Evolutionary conservation across 1,140 invertebrate genomes (phyloP).

Genomic region (Lysiphlebus fabarum): DNA sequence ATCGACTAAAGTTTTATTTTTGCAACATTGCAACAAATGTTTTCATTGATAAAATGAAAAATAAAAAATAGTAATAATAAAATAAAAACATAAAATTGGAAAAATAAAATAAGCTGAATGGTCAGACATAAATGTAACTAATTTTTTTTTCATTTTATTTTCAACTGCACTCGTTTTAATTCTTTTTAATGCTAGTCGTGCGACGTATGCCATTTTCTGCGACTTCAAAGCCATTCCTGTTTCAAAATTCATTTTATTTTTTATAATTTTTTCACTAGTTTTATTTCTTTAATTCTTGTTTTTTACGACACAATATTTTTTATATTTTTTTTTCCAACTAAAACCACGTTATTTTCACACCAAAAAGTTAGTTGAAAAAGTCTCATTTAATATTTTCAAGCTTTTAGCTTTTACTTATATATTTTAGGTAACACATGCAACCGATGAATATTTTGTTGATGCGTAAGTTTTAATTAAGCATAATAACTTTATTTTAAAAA

Average conservation of each 20-base stretch:
- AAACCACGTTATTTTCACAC: background rate
- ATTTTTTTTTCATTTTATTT: background rate
- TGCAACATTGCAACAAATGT: no score
- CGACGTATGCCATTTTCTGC: no score
- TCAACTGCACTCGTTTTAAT: slow-evolving; percentile 4
- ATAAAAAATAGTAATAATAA: no score
- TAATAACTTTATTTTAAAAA: slow-evolving; percentile 19
- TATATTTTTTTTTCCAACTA: background rate
- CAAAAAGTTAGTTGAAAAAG: slow-evolving; percentile 14
- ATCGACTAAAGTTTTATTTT: no score
- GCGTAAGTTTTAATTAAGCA: slow-evolving; percentile 22
- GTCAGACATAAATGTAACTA: background rate
- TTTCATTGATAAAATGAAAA: no score
- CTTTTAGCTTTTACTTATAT: background rate
- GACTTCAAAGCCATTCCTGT: background rate
- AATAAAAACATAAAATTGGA: no score
- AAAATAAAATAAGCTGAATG: no score
- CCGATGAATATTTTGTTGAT: slow-evolving; percentile 20
- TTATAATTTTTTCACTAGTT: background rate
- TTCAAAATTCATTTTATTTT: slow-evolving; percentile 5
- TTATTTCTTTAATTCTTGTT: slow-evolving; percentile 1
- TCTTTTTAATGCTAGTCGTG: slow-evolving; percentile 9
- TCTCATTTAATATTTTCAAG: slow-evolving; percentile 13
- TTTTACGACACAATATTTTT: background rate
- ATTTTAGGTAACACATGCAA: slow-evolving; percentile 10